Evolutionary conservation across 1,140 invertebrate genomes (phyloP), one percentile per base, ranked within the genome.

Genomic region (Pseudoatta argentina): DNA sequence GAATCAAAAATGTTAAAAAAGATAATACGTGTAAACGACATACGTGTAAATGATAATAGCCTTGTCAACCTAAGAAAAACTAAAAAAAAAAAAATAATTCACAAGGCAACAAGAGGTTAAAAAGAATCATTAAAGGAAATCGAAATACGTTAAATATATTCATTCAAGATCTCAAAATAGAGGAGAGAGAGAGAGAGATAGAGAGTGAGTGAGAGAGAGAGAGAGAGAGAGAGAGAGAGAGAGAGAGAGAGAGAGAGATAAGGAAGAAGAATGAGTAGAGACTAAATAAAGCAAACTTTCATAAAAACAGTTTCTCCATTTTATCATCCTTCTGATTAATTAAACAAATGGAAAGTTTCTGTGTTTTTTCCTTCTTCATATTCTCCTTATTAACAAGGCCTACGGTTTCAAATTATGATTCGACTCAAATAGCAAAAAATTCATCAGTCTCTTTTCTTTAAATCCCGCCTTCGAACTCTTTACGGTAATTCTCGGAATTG

Each of bases 281-380:
- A 30, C 63, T 75, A 63, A 87, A 88, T 91, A 91, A 93, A 91
- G 83, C 72, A 91, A 92, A 92, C 89, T 91, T 93, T 63, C 67
- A 86, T 87, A 90, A 92, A 92, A 93, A 93, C 91, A 91, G 92
- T 91, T 91, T 89, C 73, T 59, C 30, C 34, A n/a, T 27, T 48
- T n/a, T 90, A 77, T 76, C 61, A 57, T 78, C 63, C 75, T 21
- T 51, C 16, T 16, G 24, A 44, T 24, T 78, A 14, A 39, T n/a
- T 7, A 7, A 18, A 12, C 27, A 53, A 71, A 64, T 21, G 30
- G 21, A 78, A 61, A 79, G 51, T 69, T 87, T 63, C 16, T 53
- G n/a, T 39, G 30, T n/a, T 4, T 12, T 18, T 10, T 61, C 48
- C 5, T 63, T 6, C n/a, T 12, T 10, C 21, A 12, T 21, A n/a